phyloP scores from a whole-genome alignment of 2,113 vertebrate genomes.

The Pangasianodon hypophthalmus region DNA sequence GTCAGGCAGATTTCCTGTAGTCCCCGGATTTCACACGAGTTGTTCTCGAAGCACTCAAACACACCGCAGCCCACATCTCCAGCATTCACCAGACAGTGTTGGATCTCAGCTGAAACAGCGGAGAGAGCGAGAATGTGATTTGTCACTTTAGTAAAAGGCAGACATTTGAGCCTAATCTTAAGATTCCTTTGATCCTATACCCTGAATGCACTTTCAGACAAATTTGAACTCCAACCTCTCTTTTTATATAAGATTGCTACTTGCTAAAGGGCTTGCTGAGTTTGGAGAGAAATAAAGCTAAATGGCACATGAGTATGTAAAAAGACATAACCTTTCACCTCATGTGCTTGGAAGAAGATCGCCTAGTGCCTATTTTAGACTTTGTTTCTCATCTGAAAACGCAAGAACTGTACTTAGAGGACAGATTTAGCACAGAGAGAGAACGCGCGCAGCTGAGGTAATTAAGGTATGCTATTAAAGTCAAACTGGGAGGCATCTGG shows the following conservation, averaged over 20 bases:
- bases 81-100: conserved; percentile 94
- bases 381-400: conserved; percentile 48
- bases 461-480: conserved; percentile 58
- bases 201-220: conserved; percentile 4
- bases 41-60: conserved; percentile 99
- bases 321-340: conserved; percentile 41
- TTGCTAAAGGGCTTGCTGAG: neutral
- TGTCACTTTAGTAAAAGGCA: neutral
- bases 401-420: conserved; percentile 52
- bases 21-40: conserved; percentile 97
- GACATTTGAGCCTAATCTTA: neutral
- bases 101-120: conserved; percentile 87
- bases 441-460: conserved; percentile 29
- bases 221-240: neutral
- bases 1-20: conserved; percentile 98
- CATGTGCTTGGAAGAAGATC: conserved; percentile 29
- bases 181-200: conserved; percentile 9
- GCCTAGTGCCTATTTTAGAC: conserved; percentile 35
- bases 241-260: neutral
- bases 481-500: conserved; percentile 51
- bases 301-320: neutral
- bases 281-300: conserved; percentile 2
- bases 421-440: conserved; percentile 43
- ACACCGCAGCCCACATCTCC: conserved; percentile 97
- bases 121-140: neutral